phyloP scores from a whole-genome alignment of 2,888 invertebrate species.

The Cynaeus angustus region DNA sequence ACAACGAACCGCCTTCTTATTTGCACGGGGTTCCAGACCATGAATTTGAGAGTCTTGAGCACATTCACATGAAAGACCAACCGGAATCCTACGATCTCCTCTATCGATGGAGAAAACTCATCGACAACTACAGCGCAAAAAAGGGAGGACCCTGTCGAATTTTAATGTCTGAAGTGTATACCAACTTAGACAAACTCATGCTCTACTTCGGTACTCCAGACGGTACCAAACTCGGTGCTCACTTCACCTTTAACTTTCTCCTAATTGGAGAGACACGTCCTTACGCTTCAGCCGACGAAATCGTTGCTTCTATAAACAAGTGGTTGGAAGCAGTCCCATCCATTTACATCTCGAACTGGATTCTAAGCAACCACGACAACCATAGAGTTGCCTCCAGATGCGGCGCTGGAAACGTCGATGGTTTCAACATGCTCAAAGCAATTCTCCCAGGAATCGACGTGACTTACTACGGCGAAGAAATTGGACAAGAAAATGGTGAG shows the following conservation, averaged over 20 bases:
- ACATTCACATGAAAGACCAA: slow-evolving; percentile 76
- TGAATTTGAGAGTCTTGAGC: slow-evolving; percentile 74
- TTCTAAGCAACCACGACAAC: slow-evolving; percentile 88
- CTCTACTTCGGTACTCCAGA: slow-evolving; percentile 78
- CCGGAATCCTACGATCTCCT: slow-evolving; percentile 79
- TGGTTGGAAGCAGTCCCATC: slow-evolving; percentile 80
- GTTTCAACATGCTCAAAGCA: slow-evolving; percentile 86
- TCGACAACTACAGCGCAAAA: slow-evolving; percentile 74
- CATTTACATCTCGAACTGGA: slow-evolving; percentile 82
- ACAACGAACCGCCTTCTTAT: slow-evolving; percentile 70
- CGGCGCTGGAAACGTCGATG: slow-evolving; percentile 81
- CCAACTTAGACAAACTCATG: slow-evolving; percentile 75
- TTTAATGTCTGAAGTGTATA: slow-evolving; percentile 86
- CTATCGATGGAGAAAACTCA: slow-evolving; percentile 77
- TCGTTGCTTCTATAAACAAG: slow-evolving; percentile 77
- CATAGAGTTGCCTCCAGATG: slow-evolving; percentile 80
- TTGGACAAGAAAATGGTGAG: slow-evolving; percentile 79
- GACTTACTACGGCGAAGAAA: slow-evolving; percentile 91
- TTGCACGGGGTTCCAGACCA: slow-evolving; percentile 72
- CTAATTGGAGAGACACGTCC: slow-evolving; percentile 77
- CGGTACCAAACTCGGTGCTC: slow-evolving; percentile 74
- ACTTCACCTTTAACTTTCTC: slow-evolving; percentile 87
- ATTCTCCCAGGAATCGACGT: slow-evolving; percentile 89
- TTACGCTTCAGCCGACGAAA: slow-evolving; percentile 76
- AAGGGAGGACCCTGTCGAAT: slow-evolving; percentile 73